Percentiles rank a stretch among this genome's conserved stretches.
Conservation (phyloP, 2,797 vertebrate genomes). For the Peromyscus melanophrys region DNA sequence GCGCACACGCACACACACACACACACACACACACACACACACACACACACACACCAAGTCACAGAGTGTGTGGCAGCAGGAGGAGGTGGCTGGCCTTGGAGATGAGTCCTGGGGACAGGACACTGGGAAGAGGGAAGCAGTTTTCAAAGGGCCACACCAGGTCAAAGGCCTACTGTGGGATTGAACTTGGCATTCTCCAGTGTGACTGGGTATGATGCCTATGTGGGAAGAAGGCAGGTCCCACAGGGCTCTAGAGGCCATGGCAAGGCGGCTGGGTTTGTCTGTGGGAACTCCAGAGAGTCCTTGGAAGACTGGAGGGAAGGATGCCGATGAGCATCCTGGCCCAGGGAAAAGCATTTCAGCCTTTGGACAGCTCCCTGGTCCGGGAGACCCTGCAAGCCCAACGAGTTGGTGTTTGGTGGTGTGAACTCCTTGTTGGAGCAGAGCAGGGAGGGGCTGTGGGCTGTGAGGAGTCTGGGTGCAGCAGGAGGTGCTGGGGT, state of each 20-base stretch:
- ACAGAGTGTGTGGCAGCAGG: not conserved
- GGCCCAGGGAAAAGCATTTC: constrained; percentile 33
- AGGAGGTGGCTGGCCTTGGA: not conserved
- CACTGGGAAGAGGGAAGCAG: not conserved
- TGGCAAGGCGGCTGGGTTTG: not conserved
- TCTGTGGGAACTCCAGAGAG: not conserved
- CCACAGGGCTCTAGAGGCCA: not conserved
- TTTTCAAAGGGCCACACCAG: not conserved
- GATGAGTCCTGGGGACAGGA: not conserved
- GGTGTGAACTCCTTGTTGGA: not conserved
- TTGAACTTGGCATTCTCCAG: not conserved
- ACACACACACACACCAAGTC: not conserved
- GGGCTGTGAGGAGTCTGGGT: not conserved
- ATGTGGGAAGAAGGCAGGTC: not conserved
- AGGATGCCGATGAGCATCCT: accelerated
- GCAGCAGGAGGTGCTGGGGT: not conserved
- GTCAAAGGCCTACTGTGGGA: not conserved
- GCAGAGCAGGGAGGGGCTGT: not conserved
- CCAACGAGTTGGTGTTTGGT: not conserved
- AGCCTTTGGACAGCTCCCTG: constrained; percentile 82
- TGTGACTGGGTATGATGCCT: not conserved
- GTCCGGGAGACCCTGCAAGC: no score
- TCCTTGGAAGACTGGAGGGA: not conserved
- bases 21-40: no score
- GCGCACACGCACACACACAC: not conserved